phyloP scores from a whole-genome alignment of 1,140 invertebrate species.

The Pseudomyrmex gracilis region DNA sequence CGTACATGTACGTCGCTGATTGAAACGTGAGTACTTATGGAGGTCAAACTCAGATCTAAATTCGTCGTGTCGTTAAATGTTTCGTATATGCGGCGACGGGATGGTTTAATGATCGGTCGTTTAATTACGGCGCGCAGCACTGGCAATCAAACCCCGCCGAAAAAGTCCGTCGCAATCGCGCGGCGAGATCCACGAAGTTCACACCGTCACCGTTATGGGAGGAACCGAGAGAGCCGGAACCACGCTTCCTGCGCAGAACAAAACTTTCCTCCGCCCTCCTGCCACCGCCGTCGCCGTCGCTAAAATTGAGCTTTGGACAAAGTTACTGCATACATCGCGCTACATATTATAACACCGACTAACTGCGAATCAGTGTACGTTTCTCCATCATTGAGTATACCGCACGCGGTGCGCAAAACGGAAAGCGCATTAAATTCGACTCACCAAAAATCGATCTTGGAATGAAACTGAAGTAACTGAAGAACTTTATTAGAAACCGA shows the following conservation, averaged over 20 bases:
- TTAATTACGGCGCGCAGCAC: slow-evolving; percentile 42
- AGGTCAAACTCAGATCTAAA: neutral
- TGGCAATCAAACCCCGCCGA: slow-evolving; percentile 46
- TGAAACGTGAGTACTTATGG: neutral
- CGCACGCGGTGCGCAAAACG: slow-evolving; percentile 67
- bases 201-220: slow-evolving; percentile 80
- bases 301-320: slow-evolving; percentile 80
- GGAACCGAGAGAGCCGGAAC: slow-evolving; percentile 80
- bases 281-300: slow-evolving; percentile 59
- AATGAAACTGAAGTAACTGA: too few relatives aligned
- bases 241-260: slow-evolving; percentile 80
- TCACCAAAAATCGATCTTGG: too few relatives aligned
- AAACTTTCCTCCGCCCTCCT: slow-evolving; percentile 67
- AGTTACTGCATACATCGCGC: slow-evolving; percentile 67
- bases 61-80: slow-evolving; percentile 1
- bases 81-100: neutral
- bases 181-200: slow-evolving; percentile 64
- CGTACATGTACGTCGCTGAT: neutral
- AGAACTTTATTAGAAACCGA: neutral
- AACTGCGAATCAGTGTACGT: slow-evolving; percentile 66
- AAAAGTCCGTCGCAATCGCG: slow-evolving; percentile 37
- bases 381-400: slow-evolving; percentile 40
- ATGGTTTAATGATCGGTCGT: slow-evolving; percentile 44
- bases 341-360: slow-evolving; percentile 36
- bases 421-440: slow-evolving; percentile 66